Percentiles rank a stretch among this genome's conserved stretches.
Evolutionary conservation across 2,113 vertebrate species (phyloP).

Genomic region (Myotis lucifugus): DNA sequence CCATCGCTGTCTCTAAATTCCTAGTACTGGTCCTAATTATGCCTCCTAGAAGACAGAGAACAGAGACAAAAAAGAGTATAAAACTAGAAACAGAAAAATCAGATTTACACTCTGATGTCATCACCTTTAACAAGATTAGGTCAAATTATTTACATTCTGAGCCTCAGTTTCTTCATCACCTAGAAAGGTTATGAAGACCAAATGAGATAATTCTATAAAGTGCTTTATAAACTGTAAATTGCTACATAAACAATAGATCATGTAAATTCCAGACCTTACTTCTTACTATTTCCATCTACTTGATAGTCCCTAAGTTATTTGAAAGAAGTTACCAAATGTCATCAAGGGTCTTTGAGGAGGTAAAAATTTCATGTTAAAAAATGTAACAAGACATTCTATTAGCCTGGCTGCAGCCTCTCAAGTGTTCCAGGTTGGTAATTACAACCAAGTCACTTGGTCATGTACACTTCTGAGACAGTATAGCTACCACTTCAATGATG

Average conservation of each 20-base stretch:
- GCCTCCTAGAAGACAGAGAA: background rate
- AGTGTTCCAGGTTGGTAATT: background rate
- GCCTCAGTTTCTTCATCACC: background rate
- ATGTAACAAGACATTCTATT: background rate
- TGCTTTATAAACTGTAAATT: background rate
- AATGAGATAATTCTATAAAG: background rate
- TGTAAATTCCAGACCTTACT: background rate
- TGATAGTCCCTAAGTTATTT: background rate
- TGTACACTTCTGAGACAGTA: background rate
- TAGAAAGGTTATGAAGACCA: background rate
- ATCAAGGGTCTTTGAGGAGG: background rate
- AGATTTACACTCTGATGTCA: conserved; percentile 11
- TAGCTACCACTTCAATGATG: background rate
- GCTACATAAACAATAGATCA: background rate
- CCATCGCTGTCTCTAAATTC: background rate
- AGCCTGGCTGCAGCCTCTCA: background rate
- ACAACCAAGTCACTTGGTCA: background rate
- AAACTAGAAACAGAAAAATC: conserved; percentile 27
- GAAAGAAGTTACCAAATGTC: conserved; percentile 3
- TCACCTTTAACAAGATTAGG: background rate
- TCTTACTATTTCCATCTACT: conserved; percentile 17
- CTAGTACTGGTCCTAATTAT: background rate
- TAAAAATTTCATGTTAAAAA: background rate
- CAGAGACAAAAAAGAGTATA: background rate
- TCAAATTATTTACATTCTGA: background rate